phyloP scores from a whole-genome alignment of 2,888 invertebrate species.

The Eumacrocentrus americanus region DNA sequence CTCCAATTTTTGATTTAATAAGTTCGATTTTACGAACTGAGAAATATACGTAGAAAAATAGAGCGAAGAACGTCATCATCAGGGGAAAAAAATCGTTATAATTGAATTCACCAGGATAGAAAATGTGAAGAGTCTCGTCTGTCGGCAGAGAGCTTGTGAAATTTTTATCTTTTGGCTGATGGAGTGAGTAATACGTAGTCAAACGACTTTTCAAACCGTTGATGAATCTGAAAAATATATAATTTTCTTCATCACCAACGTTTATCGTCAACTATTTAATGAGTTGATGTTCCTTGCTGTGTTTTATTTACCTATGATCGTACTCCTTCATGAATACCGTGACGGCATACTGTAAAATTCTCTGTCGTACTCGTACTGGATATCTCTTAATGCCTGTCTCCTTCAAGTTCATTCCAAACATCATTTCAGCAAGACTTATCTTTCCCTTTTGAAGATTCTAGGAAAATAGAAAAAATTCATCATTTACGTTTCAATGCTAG shows the following conservation, averaged over 20 bases:
- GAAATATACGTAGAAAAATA: constrained; percentile 94
- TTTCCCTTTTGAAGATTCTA: constrained; percentile 84
- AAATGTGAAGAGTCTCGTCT: constrained; percentile 71
- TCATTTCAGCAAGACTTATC: constrained; percentile 84
- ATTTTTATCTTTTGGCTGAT: constrained; percentile 65
- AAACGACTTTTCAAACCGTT: constrained; percentile 75
- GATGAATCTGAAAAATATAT: constrained; percentile 68
- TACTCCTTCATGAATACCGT: constrained; percentile 84
- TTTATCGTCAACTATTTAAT: neutral
- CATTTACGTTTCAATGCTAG: neutral
- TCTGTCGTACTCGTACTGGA: constrained; percentile 81
- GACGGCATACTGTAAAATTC: constrained; percentile 88
- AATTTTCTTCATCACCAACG: no score
- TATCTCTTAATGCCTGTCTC: constrained; percentile 91
- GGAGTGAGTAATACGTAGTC: constrained; percentile 73
- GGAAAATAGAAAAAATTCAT: constrained; percentile 18
- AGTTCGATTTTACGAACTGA: constrained; percentile 95
- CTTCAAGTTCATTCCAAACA: constrained; percentile 89
- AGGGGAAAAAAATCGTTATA: constrained; percentile 85
- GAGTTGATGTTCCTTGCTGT: neutral
- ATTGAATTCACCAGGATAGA: constrained; percentile 89
- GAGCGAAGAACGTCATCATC: constrained; percentile 79
- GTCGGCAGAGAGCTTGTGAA: constrained; percentile 31
- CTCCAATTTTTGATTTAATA: constrained; percentile 82
- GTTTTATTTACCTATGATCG: constrained; percentile 69